A percentile compares a stretch with the other conserved stretches of the same genome.
These are phyloP conservation scores for Pteronotus mesoamericanus DNA, from an alignment of 2,797 vertebrate genomes.

Conservation along the genomic window DNA sequence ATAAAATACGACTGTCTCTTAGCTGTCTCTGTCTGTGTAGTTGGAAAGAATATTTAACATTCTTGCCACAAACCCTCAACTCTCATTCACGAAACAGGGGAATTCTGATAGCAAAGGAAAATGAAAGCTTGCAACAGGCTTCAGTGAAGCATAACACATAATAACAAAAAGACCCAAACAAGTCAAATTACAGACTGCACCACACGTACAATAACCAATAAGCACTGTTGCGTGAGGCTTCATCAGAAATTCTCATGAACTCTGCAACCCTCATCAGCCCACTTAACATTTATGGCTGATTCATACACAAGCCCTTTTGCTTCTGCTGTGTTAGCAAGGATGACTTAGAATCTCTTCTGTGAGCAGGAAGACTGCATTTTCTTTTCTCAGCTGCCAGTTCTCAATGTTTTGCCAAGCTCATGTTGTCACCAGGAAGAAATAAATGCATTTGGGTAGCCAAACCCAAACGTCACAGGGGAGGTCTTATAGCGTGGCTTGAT, in stretches of 20 bases:
- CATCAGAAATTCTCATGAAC: slow-evolving; percentile 26
- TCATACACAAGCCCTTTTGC: neutral
- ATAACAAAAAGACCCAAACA: slow-evolving; percentile 32
- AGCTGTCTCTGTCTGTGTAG: neutral
- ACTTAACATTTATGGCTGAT: slow-evolving; percentile 48
- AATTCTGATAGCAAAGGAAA: slow-evolving; percentile 35
- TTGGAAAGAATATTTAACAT: slow-evolving; percentile 20
- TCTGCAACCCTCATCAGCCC: slow-evolving; percentile 25
- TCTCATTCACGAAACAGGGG: neutral
- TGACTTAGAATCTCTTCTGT: slow-evolving; percentile 38
- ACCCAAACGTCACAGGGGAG: neutral
- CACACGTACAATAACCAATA: neutral
- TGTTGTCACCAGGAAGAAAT: slow-evolving; percentile 10
- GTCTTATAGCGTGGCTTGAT: neutral
- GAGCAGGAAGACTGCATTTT: slow-evolving; percentile 35
- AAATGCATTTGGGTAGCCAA: neutral
- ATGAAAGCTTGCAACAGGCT: neutral
- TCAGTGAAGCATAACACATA: neutral
- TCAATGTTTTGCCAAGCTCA: slow-evolving; percentile 59
- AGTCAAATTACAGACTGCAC: slow-evolving; percentile 7
- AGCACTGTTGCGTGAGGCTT: neutral
- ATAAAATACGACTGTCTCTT: neutral
- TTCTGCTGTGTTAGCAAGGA: slow-evolving; percentile 4
- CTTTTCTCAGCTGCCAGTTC: slow-evolving; percentile 6
- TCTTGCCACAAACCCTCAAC: slow-evolving; percentile 30